phyloP scores from a whole-genome alignment of 1,140 invertebrate genomes.

The Trichonephila clavipes region DNA sequence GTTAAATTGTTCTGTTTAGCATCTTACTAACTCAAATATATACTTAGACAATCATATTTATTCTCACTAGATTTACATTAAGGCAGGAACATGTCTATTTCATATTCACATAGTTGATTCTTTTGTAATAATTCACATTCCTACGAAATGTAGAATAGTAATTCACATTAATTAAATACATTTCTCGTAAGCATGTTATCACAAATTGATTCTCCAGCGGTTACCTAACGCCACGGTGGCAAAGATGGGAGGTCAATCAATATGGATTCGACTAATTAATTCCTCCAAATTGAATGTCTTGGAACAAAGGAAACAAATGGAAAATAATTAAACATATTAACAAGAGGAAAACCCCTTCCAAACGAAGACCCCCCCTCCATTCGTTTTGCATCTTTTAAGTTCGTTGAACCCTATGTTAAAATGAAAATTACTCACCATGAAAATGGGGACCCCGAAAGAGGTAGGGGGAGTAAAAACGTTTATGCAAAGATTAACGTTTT shows the following conservation, averaged over 20 bases:
- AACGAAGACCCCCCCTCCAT: not conserved
- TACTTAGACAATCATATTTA: no score
- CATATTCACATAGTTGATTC: no score
- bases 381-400: not conserved
- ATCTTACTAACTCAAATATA: no score
- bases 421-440: constrained; percentile 24
- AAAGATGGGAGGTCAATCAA: not conserved
- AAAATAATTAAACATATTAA: constrained; percentile 14
- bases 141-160: no score
- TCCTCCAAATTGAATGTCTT: not conserved
- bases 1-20: no score
- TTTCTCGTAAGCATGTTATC: no score
- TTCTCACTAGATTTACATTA: no score
- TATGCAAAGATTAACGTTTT: constrained; percentile 61
- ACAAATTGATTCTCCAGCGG: not conserved
- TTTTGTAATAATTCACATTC: no score
- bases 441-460: not conserved
- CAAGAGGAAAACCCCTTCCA: not conserved
- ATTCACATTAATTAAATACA: no score
- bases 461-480: constrained; percentile 9
- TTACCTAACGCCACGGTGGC: not conserved
- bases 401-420: not conserved
- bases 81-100: no score
- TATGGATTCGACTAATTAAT: constrained; percentile 3
- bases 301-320: not conserved